phyloP scores from a whole-genome alignment of 2,888 invertebrate species.

The Tetramorium bicarinatum region DNA sequence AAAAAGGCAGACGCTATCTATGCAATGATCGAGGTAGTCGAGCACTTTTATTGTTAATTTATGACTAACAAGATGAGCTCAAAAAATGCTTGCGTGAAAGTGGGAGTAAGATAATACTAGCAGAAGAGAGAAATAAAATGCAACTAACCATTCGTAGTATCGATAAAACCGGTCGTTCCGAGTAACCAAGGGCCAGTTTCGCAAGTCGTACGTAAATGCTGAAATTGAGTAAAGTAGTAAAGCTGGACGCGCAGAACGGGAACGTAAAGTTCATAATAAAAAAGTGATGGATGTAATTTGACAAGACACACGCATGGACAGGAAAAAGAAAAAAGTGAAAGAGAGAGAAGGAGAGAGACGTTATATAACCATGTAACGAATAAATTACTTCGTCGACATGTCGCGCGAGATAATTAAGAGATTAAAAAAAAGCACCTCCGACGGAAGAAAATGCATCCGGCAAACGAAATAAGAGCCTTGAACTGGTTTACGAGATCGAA shows the following conservation, averaged over 20 bases:
- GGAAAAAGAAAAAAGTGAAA: not conserved
- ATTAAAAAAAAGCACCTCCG: conserved; percentile 45
- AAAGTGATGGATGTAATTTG: conserved; percentile 27
- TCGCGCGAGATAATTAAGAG: conserved; percentile 60
- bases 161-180: conserved; percentile 39
- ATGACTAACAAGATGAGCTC: not conserved
- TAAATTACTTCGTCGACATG: conserved; percentile 13
- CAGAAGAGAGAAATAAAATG: conserved; percentile 23
- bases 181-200: conserved; percentile 57
- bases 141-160: conserved; percentile 23
- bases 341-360: not conserved
- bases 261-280: conserved; percentile 23
- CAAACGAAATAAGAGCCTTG: conserved; percentile 8
- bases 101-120: not conserved
- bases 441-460: conserved; percentile 42
- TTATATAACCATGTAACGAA: conserved; percentile 58
- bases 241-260: conserved; percentile 22
- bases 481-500: not conserved
- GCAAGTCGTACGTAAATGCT: conserved; percentile 38
- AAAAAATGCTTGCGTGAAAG: not conserved
- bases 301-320: not conserved
- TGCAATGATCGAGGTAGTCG: not conserved
- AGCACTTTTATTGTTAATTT: conserved; percentile 13
- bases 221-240: conserved; percentile 57
- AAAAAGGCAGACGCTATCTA: not conserved